Percentiles rank a stretch among this genome's conserved stretches.
phyloP scores from a whole-genome alignment of 2,113 vertebrate species.

The Porphyrio hochstetteri region DNA sequence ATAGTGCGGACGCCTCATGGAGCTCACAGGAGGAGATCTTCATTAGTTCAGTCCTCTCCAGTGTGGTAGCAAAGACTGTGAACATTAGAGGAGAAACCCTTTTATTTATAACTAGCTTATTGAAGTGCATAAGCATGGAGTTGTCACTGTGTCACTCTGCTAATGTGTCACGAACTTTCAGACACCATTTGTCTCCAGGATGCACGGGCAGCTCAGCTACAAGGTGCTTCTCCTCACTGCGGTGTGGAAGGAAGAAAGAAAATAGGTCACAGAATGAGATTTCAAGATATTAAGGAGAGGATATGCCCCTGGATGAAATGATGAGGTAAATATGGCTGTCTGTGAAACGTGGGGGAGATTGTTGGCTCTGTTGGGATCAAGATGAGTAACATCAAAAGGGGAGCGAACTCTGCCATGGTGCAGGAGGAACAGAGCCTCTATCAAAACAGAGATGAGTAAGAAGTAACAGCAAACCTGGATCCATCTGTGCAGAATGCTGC shows the following conservation, averaged over 20 bases:
- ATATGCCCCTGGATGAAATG: background rate
- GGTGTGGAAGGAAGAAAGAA: background rate
- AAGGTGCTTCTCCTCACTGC: background rate
- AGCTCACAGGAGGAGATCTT: constrained; percentile 59
- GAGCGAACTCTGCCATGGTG: background rate
- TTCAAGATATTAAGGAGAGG: background rate
- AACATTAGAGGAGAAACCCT: constrained; percentile 43
- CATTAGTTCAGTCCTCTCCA: constrained; percentile 42
- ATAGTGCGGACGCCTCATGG: background rate
- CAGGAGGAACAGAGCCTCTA: background rate
- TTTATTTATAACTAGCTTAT: constrained; percentile 57
- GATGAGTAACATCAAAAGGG: background rate
- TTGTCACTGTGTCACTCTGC: background rate
- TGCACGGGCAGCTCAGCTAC: background rate
- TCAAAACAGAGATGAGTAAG: background rate
- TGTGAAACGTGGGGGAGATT: background rate
- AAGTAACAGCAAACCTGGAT: background rate
- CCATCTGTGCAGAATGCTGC: background rate
- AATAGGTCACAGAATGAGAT: background rate
- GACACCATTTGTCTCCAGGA: background rate
- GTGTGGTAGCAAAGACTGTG: constrained; percentile 29
- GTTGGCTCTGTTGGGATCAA: background rate
- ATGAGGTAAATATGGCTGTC: background rate
- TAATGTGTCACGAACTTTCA: background rate
- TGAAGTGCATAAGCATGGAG: constrained; percentile 39